A percentile compares a stretch with the other conserved stretches of the same genome.
These are phyloP conservation scores for Branchellion lobata DNA, from an alignment of 2,888 invertebrate species.

Conservation along the genomic window DNA sequence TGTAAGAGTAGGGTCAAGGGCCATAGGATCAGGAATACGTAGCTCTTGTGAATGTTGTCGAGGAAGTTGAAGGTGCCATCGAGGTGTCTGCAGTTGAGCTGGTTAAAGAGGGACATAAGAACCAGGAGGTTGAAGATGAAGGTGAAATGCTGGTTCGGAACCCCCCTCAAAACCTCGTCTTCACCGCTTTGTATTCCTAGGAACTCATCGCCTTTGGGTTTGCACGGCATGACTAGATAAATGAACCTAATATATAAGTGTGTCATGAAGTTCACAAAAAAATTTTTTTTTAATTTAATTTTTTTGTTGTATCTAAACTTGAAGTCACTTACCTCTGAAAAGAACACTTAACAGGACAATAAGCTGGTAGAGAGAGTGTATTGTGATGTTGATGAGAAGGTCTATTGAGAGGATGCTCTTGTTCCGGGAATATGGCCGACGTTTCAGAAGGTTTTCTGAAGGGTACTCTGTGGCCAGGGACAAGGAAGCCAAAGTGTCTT, in stretches of 20 bases:
- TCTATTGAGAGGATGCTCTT: conserved; percentile 34
- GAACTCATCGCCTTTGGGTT: conserved; percentile 28
- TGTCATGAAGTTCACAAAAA: too few relatives aligned
- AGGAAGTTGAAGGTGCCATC: conserved; percentile 42
- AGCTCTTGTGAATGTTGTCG: conserved; percentile 25
- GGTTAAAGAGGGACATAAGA: conserved; percentile 43
- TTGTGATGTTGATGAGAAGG: conserved; percentile 34
- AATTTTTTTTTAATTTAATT: too few relatives aligned
- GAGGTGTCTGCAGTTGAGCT: conserved; percentile 43
- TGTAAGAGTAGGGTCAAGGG: conserved; percentile 29
- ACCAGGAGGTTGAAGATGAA: conserved; percentile 44
- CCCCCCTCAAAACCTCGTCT: conserved; percentile 32
- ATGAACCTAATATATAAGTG: neutral
- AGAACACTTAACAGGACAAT: conserved; percentile 63
- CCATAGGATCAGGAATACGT: conserved; percentile 38
- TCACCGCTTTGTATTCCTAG: conserved; percentile 39
- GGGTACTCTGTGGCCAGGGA: conserved; percentile 43
- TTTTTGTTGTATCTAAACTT: too few relatives aligned
- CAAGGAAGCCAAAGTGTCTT: conserved; percentile 44
- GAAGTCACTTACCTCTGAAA: conserved; percentile 26
- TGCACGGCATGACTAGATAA: neutral
- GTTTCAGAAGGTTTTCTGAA: conserved; percentile 35
- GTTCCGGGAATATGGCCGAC: conserved; percentile 40
- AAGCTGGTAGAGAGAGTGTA: conserved; percentile 38
- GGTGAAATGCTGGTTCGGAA: conserved; percentile 46